Evolutionary conservation across 2,113 vertebrate genomes (phyloP).

Genomic region (Callaeas wilsoni): DNA sequence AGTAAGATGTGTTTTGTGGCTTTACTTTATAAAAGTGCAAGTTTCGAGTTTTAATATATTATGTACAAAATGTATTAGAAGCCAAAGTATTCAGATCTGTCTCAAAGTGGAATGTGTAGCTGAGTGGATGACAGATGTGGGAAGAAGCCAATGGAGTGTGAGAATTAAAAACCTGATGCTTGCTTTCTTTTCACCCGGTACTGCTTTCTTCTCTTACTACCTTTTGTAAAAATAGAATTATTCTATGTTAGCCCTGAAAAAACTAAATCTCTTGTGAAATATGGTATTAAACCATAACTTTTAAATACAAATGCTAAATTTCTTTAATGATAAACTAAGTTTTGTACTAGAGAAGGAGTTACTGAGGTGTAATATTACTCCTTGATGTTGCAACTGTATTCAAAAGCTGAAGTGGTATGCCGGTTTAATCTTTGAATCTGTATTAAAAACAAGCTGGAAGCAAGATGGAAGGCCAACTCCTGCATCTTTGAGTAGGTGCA

Average conservation of each 20-base stretch:
- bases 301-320: not conserved
- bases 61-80: not conserved
- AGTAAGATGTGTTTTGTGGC: constrained; percentile 74
- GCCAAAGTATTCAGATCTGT: not conserved
- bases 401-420: not conserved
- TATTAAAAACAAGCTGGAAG: not conserved
- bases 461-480: not conserved
- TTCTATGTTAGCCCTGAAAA: not conserved
- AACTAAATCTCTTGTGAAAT: not conserved
- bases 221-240: not conserved
- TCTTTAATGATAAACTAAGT: not conserved
- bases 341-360: not conserved
- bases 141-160: not conserved
- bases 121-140: not conserved
- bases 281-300: not conserved
- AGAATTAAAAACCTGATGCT: not conserved
- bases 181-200: not conserved
- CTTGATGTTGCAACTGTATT: not conserved
- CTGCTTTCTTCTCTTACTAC: not conserved
- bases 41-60: not conserved
- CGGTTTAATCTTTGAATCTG: not conserved
- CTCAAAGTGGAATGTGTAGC: not conserved
- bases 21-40: not conserved
- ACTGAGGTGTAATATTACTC: not conserved
- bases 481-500: not conserved